Percentiles rank a stretch among this genome's conserved stretches.
Conservation (phyloP, 2,888 invertebrate genomes). For the Exephanes ischioxanthus region DNA sequence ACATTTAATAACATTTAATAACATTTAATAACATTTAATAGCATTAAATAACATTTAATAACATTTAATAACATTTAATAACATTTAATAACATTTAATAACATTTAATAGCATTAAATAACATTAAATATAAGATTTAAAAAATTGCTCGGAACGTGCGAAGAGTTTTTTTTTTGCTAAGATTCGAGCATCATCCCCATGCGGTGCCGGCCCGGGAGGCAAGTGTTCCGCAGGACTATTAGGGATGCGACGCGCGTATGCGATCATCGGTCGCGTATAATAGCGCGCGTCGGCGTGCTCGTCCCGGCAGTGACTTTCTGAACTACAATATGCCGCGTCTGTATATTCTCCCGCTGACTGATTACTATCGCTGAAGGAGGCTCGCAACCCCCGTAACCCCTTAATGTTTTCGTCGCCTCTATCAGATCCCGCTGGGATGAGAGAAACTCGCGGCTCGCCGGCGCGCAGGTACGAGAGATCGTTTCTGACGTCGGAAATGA, state of each 20-base stretch:
- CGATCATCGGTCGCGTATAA: constrained; percentile 72
- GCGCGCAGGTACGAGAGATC: constrained; percentile 26
- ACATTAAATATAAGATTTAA: too few relatives aligned
- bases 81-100: too few relatives aligned
- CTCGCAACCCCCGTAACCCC: constrained; percentile 79
- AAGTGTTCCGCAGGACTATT: constrained; percentile 72
- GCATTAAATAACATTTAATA: too few relatives aligned
- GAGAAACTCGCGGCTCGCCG: constrained; percentile 30
- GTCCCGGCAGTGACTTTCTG: constrained; percentile 12
- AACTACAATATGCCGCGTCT: constrained; percentile 66
- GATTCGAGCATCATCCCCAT: constrained; percentile 4
- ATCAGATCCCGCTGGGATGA: constrained; percentile 75
- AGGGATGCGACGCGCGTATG: constrained; percentile 81
- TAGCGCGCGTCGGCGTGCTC: constrained; percentile 57
- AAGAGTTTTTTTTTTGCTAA: not conserved
- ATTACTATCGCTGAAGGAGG: constrained; percentile 63
- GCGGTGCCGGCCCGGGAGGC: not conserved
- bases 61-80: too few relatives aligned
- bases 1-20: too few relatives aligned
- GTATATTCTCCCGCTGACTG: constrained; percentile 19
- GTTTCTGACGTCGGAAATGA: constrained; percentile 13
- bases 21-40: too few relatives aligned
- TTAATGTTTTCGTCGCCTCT: constrained; percentile 82
- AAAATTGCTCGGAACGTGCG: not conserved
- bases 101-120: too few relatives aligned